Conservation (phyloP, 2,113 vertebrate genomes). For the Salvelinus fontinalis region DNA sequence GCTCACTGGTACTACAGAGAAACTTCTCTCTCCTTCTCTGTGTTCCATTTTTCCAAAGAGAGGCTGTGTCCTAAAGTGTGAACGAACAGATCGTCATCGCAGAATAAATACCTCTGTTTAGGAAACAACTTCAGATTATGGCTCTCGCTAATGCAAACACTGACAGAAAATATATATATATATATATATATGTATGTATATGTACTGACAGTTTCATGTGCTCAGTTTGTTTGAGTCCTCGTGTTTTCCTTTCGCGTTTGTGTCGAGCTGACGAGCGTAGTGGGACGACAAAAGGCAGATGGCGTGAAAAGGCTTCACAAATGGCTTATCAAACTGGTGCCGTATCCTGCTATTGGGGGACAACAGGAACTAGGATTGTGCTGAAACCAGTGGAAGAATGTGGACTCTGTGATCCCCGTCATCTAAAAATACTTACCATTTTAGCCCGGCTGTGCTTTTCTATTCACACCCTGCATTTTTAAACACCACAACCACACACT, state of each 20-base stretch:
- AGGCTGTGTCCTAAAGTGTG: constrained; percentile 7
- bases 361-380: constrained; percentile 64
- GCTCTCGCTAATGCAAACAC: constrained; percentile 19
- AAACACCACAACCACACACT: not conserved
- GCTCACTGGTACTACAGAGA: constrained; percentile 18
- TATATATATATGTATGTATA: not conserved
- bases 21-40: not conserved
- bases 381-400: constrained; percentile 61
- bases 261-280: constrained; percentile 37
- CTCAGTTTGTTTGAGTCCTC: constrained; percentile 27
- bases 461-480: constrained; percentile 34
- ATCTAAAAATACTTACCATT: constrained; percentile 67
- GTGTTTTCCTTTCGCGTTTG: constrained; percentile 26
- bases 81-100: constrained; percentile 37
- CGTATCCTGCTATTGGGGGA: constrained; percentile 54
- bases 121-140: constrained; percentile 32
- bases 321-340: constrained; percentile 59
- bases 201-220: constrained; percentile 38
- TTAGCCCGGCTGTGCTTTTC: constrained; percentile 37
- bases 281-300: constrained; percentile 32
- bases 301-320: constrained; percentile 35
- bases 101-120: constrained; percentile 23
- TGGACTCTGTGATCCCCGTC: constrained; percentile 55
- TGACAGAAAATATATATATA: not conserved
- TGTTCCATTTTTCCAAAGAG: constrained; percentile 5